Evolutionary conservation across 2,888 invertebrate genomes (phyloP).

Genomic region (Schrankia costaestrigalis): DNA sequence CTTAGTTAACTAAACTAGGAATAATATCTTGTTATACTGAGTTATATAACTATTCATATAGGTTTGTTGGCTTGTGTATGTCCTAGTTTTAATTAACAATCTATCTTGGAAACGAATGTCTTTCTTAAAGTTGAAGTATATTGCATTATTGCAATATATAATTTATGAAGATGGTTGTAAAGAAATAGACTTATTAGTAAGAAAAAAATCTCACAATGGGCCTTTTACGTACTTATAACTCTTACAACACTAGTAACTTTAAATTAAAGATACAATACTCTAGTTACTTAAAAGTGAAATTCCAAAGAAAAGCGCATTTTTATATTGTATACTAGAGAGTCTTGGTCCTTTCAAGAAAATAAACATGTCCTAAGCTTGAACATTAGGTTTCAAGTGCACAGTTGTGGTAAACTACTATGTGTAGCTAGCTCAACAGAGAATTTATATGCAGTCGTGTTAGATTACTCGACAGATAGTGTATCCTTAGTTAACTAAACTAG

Average conservation of each 20-base stretch:
- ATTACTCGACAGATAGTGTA: conserved; percentile 4
- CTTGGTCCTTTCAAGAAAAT: conserved; percentile 40
- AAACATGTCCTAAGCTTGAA: conserved; percentile 50
- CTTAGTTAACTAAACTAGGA: too few species aligned
- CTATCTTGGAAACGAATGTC: too few species aligned
- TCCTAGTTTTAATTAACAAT: too few species aligned
- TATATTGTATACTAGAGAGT: conserved; percentile 29
- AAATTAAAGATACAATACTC: too few species aligned
- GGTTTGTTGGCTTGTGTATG: too few species aligned
- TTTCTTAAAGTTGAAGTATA: too few species aligned
- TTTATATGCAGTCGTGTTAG: conserved; percentile 5
- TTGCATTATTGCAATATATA: not conserved
- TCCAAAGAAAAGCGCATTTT: conserved; percentile 23
- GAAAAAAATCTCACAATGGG: too few species aligned
- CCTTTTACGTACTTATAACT: conserved; percentile 5
- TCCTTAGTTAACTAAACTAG: too few species aligned
- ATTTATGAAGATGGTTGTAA: too few species aligned
- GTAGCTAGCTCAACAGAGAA: conserved; percentile 5
- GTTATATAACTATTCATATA: too few species aligned
- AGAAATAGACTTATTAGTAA: too few species aligned
- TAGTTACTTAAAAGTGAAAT: conserved; percentile 18
- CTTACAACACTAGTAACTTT: conserved; percentile 16
- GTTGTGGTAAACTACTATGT: conserved; percentile 19
- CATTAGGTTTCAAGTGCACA: conserved; percentile 56
- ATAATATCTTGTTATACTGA: too few species aligned